Evolutionary conservation across 1,140 invertebrate species (phyloP).

Genomic region (Drosophila rhopaloa): DNA sequence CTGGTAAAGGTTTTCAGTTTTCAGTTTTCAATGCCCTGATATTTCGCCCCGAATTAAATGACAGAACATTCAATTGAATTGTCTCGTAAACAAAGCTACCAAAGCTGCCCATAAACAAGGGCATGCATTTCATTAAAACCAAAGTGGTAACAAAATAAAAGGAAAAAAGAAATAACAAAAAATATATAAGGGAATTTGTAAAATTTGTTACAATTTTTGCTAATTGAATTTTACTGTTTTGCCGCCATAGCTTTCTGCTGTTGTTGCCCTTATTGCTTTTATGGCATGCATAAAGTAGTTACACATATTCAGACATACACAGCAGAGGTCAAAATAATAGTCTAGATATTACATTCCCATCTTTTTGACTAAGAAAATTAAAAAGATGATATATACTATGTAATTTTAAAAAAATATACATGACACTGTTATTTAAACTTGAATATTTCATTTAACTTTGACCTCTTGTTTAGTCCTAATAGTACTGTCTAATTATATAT

Average conservation of each 20-base stretch:
- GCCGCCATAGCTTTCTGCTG: conserved; percentile 1
- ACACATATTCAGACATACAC: conserved; percentile 11
- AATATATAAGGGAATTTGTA: conserved; percentile 7
- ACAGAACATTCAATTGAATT: conserved; percentile 61
- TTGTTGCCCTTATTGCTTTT: conserved; percentile 24
- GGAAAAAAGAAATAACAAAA: background rate
- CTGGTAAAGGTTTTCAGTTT: conserved; percentile 19
- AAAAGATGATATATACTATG: too few relatives aligned
- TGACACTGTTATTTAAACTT: too few relatives aligned
- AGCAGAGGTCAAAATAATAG: background rate
- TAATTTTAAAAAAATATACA: too few relatives aligned
- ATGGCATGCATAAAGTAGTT: conserved; percentile 28
- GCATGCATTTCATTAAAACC: conserved; percentile 32
- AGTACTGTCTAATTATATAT: too few relatives aligned
- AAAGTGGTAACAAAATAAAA: conserved; percentile 13
- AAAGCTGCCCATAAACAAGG: conserved; percentile 58
- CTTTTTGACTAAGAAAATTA: too few relatives aligned
- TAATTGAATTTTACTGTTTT: conserved; percentile 74
- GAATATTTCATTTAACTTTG: too few relatives aligned
- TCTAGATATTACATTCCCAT: background rate
- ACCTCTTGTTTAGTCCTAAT: too few relatives aligned
- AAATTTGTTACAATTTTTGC: conserved; percentile 66
- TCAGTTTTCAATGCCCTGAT: background rate
- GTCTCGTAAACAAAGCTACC: conserved; percentile 34
- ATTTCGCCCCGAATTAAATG: conserved; percentile 35